phyloP scores from a whole-genome alignment of 2,888 invertebrate genomes.

The Melikaiella ostensackeni region DNA sequence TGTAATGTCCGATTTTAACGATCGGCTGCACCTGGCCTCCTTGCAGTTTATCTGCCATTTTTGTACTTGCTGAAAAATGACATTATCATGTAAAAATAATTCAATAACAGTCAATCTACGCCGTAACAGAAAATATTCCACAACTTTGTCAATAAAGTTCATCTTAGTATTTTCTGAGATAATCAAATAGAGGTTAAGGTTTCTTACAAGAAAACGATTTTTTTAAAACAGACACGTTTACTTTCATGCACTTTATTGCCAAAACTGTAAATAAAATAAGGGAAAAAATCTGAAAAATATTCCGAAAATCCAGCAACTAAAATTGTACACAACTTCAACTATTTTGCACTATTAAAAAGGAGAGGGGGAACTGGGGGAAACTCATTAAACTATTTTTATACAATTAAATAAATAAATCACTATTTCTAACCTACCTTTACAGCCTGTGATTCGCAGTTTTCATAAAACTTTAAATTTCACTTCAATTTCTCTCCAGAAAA shows the following conservation, averaged over 20 bases:
- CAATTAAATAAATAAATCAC: conserved; percentile 2
- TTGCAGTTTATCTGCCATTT: conserved; percentile 70
- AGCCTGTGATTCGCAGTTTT: background rate
- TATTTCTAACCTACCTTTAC: background rate
- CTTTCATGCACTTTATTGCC: background rate
- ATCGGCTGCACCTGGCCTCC: conserved; percentile 82
- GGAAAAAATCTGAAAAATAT: background rate
- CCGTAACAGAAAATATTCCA: background rate
- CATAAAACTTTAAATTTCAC: conserved; percentile 3
- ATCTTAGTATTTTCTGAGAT: background rate
- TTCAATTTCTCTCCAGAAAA: background rate
- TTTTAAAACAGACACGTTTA: background rate
- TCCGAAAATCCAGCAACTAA: background rate
- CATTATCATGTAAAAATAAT: conserved; percentile 2
- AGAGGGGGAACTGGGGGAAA: background rate
- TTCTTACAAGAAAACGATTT: background rate
- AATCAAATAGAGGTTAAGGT: background rate
- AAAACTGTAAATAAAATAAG: background rate
- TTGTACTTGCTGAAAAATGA: conserved; percentile 36
- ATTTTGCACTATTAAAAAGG: conserved; percentile 3
- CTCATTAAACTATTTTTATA: background rate
- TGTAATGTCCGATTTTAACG: conserved; percentile 98
- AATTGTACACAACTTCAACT: background rate
- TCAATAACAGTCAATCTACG: background rate
- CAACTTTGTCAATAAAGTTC: background rate